Conservation (phyloP, 2,797 vertebrate genomes). For the Schizopygopsis pylzovi region DNA sequence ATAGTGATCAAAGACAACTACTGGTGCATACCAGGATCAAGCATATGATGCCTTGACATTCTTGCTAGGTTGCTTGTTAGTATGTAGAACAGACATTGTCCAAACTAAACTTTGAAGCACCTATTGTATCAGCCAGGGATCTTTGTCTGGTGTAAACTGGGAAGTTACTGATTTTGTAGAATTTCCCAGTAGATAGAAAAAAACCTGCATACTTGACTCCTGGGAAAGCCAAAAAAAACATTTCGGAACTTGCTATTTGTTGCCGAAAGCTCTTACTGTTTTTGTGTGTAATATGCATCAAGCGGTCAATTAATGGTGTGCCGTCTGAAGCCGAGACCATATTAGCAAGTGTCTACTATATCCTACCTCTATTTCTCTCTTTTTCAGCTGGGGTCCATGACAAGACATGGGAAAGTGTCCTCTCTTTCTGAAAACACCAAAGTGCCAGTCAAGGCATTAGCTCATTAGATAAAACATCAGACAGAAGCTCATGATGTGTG, state of each 20-base stretch:
- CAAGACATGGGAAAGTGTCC: slow-evolving; percentile 15
- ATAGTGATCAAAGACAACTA: background rate
- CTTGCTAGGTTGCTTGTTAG: background rate
- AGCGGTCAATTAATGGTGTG: background rate
- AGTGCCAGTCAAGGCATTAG: slow-evolving; percentile 9
- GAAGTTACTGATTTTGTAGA: background rate
- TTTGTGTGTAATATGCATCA: background rate
- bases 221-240: background rate
- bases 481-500: slow-evolving; percentile 19
- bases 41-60: background rate
- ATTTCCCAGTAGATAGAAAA: background rate
- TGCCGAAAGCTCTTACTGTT: background rate
- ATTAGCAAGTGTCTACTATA: slow-evolving; percentile 60
- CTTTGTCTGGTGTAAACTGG: background rate
- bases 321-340: background rate
- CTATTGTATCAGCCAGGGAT: background rate
- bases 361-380: slow-evolving; percentile 61
- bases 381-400: slow-evolving; percentile 46
- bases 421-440: slow-evolving; percentile 14
- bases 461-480: slow-evolving; percentile 17
- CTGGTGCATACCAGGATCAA: background rate
- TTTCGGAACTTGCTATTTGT: background rate
- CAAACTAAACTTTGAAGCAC: background rate
- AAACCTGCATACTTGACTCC: background rate
- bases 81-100: background rate